These are phyloP conservation scores for Uria lomvia DNA, from an alignment of 2,113 vertebrate genomes.

Conservation along the genomic window DNA sequence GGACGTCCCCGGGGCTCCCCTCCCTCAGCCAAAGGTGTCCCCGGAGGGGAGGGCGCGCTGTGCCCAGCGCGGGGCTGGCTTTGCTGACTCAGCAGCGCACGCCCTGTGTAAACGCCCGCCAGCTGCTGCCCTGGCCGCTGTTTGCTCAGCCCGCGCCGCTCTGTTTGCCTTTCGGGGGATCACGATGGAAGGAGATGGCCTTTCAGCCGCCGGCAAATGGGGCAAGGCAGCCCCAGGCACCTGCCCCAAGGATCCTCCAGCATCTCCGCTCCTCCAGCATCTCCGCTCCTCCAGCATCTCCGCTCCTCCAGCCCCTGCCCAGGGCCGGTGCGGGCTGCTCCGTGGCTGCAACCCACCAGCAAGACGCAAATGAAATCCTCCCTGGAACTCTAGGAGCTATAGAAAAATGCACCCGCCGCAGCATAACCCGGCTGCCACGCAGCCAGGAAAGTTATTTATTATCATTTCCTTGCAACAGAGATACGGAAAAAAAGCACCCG, in stretches of 20 bases:
- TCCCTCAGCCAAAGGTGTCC: not conserved
- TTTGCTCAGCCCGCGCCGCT: not conserved
- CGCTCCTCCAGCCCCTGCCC: not conserved
- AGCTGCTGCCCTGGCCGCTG: not conserved
- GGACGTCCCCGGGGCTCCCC: not conserved
- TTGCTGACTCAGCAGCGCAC: constrained; percentile 38
- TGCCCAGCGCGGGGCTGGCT: rapidly evolving
- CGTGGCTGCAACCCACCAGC: not conserved
- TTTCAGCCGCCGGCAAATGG: not conserved
- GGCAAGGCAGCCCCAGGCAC: not conserved
- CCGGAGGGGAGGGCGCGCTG: not conserved
- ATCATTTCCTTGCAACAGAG: constrained; percentile 20
- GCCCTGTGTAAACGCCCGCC: constrained; percentile 8
- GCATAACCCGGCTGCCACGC: not conserved
- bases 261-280: not conserved
- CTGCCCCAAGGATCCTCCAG: not conserved
- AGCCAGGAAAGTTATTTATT: constrained; percentile 44
- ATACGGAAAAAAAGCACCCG: not conserved
- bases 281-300: not conserved
- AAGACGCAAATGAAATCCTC: not conserved
- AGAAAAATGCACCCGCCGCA: not conserved
- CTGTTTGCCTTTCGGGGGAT: constrained; percentile 39
- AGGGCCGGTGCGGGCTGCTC: not conserved
- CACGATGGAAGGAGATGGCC: constrained; percentile 30
- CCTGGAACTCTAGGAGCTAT: rapidly evolving